Percentiles rank a stretch among this genome's conserved stretches.
These are phyloP conservation scores for Orchestia grillus DNA, from an alignment of 1,140 invertebrate species.

Conservation along the genomic window DNA sequence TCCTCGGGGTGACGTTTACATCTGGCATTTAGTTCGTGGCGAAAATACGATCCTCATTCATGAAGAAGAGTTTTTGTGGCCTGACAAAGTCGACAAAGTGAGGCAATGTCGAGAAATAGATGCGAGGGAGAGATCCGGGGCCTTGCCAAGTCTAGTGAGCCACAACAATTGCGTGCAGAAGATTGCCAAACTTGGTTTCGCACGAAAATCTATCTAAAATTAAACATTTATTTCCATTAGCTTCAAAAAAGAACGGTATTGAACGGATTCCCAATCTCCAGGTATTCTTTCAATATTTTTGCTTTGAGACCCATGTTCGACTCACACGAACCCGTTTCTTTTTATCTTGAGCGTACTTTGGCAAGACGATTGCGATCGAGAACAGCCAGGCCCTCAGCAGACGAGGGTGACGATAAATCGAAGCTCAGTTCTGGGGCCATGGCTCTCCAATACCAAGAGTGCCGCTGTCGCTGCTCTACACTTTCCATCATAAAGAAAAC, in stretches of 20 bases:
- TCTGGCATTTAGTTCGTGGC: not conserved
- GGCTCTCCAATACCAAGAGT: constrained; percentile 6
- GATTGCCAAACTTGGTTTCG: not conserved
- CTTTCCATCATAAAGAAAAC: not conserved
- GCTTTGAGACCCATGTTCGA: too few species aligned
- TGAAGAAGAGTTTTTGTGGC: constrained; percentile 7
- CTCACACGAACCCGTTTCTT: not conserved
- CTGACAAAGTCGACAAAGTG: not conserved
- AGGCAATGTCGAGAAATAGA: not conserved
- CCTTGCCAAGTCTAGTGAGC: not conserved
- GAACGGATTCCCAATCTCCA: not conserved
- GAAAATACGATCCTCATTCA: not conserved
- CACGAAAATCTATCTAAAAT: not conserved
- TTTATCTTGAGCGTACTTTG: not conserved
- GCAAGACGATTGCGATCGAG: not conserved
- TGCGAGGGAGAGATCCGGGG: not conserved
- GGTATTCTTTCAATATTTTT: not conserved
- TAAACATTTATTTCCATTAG: not conserved
- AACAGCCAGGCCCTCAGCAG: not conserved
- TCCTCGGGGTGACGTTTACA: not conserved
- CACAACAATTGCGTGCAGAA: not conserved
- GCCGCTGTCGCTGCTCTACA: not conserved
- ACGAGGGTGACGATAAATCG: not conserved
- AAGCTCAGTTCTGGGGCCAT: not conserved
- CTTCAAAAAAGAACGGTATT: not conserved